These are phyloP conservation scores for Scrobipalpa costella DNA, from an alignment of 2,888 invertebrate genomes.

Conservation along the genomic window DNA sequence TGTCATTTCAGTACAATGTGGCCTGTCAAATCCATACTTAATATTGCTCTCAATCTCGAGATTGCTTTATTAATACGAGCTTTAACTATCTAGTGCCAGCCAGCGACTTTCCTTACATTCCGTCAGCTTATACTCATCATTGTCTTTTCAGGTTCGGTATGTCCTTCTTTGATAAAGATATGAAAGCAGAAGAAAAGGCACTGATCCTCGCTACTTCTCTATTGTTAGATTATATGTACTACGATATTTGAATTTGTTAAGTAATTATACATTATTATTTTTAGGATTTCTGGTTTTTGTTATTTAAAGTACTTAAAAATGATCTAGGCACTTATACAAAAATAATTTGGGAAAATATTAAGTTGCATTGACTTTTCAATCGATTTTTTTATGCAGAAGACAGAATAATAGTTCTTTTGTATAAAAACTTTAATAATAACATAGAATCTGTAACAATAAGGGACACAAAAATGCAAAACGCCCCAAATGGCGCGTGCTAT, in stretches of 20 bases:
- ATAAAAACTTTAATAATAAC: neutral
- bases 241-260: slow-evolving; percentile 52
- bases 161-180: slow-evolving; percentile 50
- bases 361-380: neutral
- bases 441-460: slow-evolving; percentile 48
- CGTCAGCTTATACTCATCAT: neutral
- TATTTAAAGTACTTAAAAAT: neutral
- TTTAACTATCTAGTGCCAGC: too few relatives aligned
- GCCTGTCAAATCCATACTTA: too few relatives aligned
- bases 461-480: slow-evolving; percentile 50
- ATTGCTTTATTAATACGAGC: too few relatives aligned
- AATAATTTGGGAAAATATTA: too few relatives aligned
- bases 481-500: slow-evolving; percentile 36
- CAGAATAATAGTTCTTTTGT: neutral
- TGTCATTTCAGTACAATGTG: too few relatives aligned
- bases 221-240: slow-evolving; percentile 71
- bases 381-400: neutral
- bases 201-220: slow-evolving; percentile 62
- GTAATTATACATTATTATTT: slow-evolving; percentile 25
- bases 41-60: too few relatives aligned
- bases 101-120: neutral
- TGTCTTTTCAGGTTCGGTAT: slow-evolving; percentile 53
- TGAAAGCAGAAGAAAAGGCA: slow-evolving; percentile 59
- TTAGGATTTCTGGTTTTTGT: neutral
- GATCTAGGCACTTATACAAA: too few relatives aligned